Percentiles rank a stretch among this genome's conserved stretches.
These are phyloP conservation scores for Drosophila simulans DNA, from an alignment of 1,140 invertebrate species.

Conservation along the genomic window DNA sequence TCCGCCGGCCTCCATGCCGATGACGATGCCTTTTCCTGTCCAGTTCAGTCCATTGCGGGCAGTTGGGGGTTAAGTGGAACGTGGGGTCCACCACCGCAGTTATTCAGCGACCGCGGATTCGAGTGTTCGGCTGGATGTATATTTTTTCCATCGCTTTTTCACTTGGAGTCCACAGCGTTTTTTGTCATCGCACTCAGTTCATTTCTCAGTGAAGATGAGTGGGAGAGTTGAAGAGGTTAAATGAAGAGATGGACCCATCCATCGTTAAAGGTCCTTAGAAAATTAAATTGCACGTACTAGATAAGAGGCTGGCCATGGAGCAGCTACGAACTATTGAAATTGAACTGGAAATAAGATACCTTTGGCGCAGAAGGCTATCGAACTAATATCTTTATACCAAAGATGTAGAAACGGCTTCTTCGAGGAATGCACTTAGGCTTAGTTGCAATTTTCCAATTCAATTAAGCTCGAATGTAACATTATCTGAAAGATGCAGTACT, in stretches of 20 bases:
- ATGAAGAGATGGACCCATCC: slow-evolving; percentile 28
- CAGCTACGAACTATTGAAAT: slow-evolving; percentile 3
- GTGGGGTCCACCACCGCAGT: slow-evolving; percentile 10
- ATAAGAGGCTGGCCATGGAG: too few species aligned
- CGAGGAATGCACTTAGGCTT: background rate
- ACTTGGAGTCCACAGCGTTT: slow-evolving; percentile 4
- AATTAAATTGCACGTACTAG: slow-evolving; percentile 48
- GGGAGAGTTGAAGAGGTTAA: slow-evolving; percentile 49
- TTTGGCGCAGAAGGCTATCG: background rate
- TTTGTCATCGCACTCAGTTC: slow-evolving; percentile 57
- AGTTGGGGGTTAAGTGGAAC: slow-evolving; percentile 11
- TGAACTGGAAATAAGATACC: slow-evolving; percentile 4
- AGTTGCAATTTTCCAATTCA: background rate
- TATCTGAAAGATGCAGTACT: background rate
- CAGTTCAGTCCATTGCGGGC: background rate
- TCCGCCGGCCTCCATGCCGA: slow-evolving; percentile 20
- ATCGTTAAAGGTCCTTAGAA: slow-evolving; percentile 41
- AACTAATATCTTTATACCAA: background rate
- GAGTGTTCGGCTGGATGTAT: slow-evolving; percentile 61
- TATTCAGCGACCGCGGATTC: slow-evolving; percentile 63
- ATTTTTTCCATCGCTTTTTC: slow-evolving; percentile 30
- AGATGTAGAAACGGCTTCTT: background rate
- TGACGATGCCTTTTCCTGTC: slow-evolving; percentile 34
- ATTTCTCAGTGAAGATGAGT: slow-evolving; percentile 72
- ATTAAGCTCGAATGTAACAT: background rate